phyloP scores from a whole-genome alignment of 2,113 vertebrate species.

The Lycaon pictus region DNA sequence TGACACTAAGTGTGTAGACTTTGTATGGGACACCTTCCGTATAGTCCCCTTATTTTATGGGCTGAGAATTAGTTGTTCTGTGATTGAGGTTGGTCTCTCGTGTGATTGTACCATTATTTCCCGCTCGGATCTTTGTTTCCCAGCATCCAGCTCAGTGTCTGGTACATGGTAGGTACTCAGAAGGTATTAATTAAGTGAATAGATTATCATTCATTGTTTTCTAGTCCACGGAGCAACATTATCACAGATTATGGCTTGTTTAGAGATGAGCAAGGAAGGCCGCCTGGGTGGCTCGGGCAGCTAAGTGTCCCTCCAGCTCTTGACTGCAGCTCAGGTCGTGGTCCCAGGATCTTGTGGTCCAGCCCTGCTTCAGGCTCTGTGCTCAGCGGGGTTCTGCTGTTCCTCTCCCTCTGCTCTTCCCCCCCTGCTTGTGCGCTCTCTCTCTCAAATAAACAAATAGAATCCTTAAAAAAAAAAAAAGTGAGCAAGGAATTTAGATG shows the following conservation, averaged over 20 bases:
- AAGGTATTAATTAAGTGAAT: neutral
- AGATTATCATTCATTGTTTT: slow-evolving; percentile 7
- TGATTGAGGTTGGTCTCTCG: neutral
- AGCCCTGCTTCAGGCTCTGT: neutral
- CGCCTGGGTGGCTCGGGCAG: neutral
- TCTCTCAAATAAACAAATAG: neutral
- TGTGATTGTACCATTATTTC: neutral
- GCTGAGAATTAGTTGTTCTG: neutral
- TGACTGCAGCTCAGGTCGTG: neutral
- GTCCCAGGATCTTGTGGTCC: neutral
- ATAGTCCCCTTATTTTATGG: neutral
- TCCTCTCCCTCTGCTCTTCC: neutral
- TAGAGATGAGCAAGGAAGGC: slow-evolving; percentile 1
- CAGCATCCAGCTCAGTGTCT: neutral
- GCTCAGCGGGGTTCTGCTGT: neutral
- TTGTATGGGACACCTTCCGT: neutral
- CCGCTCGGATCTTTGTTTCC: neutral
- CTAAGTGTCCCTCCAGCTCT: neutral
- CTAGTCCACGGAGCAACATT: neutral
- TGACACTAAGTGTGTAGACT: neutral
- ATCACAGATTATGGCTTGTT: neutral
- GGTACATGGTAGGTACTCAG: neutral
- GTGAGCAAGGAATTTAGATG: neutral
- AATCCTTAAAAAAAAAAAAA: neutral
- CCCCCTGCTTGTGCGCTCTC: neutral